Evolutionary conservation across 2,113 vertebrate genomes (phyloP).

Genomic region (Felis chaus): DNA sequence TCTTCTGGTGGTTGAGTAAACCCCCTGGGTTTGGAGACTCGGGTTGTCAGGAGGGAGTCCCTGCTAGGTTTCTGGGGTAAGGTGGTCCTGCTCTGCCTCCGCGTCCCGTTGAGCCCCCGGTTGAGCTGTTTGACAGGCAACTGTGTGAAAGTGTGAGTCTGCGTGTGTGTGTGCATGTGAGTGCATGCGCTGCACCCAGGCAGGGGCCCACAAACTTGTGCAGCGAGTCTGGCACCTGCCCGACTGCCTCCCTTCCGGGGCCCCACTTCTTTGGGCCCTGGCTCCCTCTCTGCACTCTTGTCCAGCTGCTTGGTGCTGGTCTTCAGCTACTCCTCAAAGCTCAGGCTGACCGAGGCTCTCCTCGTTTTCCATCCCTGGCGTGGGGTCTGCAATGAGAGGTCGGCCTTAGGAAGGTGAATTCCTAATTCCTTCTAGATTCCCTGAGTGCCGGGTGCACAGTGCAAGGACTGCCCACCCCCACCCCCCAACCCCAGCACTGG

Average conservation of each 20-base stretch:
- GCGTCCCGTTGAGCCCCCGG: neutral
- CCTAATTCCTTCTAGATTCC: slow-evolving; percentile 23
- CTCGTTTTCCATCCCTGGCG: neutral
- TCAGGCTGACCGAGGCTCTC: neutral
- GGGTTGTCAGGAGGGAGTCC: neutral
- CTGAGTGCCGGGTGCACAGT: neutral
- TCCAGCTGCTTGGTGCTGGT: neutral
- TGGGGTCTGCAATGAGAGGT: neutral
- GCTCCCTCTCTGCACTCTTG: neutral
- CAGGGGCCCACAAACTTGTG: neutral
- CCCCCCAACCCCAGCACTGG: neutral
- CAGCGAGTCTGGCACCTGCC: slow-evolving; percentile 27
- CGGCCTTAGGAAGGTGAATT: slow-evolving; percentile 14
- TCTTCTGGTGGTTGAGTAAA: neutral
- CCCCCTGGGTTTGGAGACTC: neutral
- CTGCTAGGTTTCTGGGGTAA: neutral
- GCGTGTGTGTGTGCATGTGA: neutral
- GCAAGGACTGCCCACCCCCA: neutral
- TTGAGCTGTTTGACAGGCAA: neutral
- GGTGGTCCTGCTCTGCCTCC: neutral
- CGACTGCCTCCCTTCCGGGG: neutral
- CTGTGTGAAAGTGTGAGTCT: neutral
- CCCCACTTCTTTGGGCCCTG: neutral
- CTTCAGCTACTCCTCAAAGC: neutral
- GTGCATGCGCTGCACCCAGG: neutral